Evolutionary conservation across 1,140 invertebrate species (phyloP), one percentile per base, ranked within the genome.

Genomic region (Drosophila serrata): DNA sequence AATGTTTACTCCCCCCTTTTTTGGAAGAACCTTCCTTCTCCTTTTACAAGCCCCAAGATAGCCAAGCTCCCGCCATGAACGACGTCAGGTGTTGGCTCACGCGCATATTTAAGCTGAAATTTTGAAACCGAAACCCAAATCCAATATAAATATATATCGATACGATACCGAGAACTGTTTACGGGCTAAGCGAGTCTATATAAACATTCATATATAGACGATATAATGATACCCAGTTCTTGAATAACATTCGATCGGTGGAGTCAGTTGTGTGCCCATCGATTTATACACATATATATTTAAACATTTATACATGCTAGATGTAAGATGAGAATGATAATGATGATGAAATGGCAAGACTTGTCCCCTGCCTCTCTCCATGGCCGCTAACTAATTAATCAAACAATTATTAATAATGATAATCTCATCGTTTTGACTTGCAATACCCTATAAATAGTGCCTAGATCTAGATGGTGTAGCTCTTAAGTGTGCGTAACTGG

Each of bases 1-100:
- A 76, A 53, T 59, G 39, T 68, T 37, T 37, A 55, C 17, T 35
- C 53, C 56, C 43, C n/a, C n/a, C n/a, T n/a, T n/a, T 43, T 61
- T 53, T 51, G 73, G 46, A 61, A 68, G 33, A 24, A n/a, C n/a
- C n/a, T n/a, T n/a, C 39, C 75, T 43, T 8, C 12, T 45, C 33
- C 51, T 60, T 60, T 76, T 82, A 60, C 57, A 6, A 67, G 74
- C 55, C 65, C 64, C 19, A 17, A 17, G 48, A 51, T 12, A 55
- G 29, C 22, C 37, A 29, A 35, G 51, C 70, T 91, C 79, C 72
- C 76, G 70, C 70, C 70, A 67, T 80, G 81, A 92, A 88, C 58
- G 72, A 61, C 73, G 81, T 90, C 78, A 92, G 91, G 91, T 92
- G 91, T 92, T 92, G 91, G 91, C 82, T 87, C 72, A 80, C 73